Conservation (phyloP, 2,888 invertebrate species). For the Gortyna flavago region DNA sequence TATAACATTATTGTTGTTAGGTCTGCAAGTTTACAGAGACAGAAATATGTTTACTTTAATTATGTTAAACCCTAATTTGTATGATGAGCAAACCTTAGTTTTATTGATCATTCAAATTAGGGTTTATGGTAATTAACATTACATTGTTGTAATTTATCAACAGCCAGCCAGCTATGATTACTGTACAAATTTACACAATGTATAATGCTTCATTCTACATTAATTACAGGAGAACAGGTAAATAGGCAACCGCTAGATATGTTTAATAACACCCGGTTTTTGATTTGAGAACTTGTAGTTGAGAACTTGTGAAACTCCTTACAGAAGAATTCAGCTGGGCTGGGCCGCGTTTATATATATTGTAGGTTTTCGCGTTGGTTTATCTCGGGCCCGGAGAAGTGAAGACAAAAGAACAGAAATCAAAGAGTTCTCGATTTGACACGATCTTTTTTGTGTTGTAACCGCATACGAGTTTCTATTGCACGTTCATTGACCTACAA, state of each 20-base stretch:
- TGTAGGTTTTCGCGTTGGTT: not conserved
- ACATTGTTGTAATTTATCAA: conserved; percentile 3
- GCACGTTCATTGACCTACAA: not conserved
- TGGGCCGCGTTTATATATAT: not conserved
- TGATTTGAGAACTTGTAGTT: not conserved
- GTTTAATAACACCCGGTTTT: not conserved
- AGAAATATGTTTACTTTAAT: not conserved
- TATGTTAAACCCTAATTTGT: not conserved
- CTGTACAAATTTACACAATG: not conserved
- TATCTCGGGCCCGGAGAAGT: not conserved
- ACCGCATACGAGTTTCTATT: not conserved
- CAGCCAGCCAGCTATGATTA: not conserved
- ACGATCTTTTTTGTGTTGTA: not conserved
- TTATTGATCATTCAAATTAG: no score
- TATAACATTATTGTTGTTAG: not conserved
- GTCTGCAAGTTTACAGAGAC: not conserved
- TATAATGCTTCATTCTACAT: not conserved
- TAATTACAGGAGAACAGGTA: not conserved
- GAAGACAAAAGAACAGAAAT: not conserved
- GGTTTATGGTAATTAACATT: no score
- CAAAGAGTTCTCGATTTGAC: not conserved
- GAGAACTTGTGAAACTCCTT: not conserved
- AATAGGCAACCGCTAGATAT: not conserved
- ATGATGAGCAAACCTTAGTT: not conserved
- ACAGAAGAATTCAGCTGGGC: no score